These are phyloP conservation scores for Netelia melanura DNA, from an alignment of 2,888 invertebrate species.

Conservation along the genomic window DNA sequence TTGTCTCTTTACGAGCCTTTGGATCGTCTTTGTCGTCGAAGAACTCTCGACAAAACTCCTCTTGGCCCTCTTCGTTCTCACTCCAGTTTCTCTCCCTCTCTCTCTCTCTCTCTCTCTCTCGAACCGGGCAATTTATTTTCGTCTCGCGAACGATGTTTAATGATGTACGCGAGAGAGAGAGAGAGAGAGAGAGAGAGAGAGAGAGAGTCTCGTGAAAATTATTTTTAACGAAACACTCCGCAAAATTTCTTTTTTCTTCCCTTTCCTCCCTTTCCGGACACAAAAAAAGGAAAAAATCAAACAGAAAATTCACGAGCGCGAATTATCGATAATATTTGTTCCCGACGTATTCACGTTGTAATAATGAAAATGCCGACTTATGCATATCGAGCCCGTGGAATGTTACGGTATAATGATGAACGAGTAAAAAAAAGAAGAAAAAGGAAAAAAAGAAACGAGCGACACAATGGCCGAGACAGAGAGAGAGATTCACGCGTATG, in stretches of 20 bases:
- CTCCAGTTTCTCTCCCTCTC: slow-evolving; percentile 47
- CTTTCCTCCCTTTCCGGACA: neutral
- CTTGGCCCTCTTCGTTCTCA: slow-evolving; percentile 40
- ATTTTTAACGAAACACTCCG: slow-evolving; percentile 62
- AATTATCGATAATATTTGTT: slow-evolving; percentile 4
- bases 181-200: slow-evolving; percentile 39
- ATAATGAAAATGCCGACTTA: slow-evolving; percentile 4
- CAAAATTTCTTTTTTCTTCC: slow-evolving; percentile 13
- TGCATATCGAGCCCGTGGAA: slow-evolving; percentile 17
- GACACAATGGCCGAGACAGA: slow-evolving; percentile 34
- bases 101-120: slow-evolving; percentile 28
- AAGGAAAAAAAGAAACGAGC: neutral
- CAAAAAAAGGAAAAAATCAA: slow-evolving; percentile 1
- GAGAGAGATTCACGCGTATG: neutral
- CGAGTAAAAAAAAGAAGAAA: slow-evolving; percentile 12
- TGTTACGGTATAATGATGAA: slow-evolving; percentile 64
- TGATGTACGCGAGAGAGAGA: slow-evolving; percentile 71
- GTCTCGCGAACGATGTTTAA: slow-evolving; percentile 73
- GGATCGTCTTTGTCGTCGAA: slow-evolving; percentile 65
- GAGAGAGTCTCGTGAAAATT: slow-evolving; percentile 63
- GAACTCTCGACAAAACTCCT: slow-evolving; percentile 38
- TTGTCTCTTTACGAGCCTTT: slow-evolving; percentile 33
- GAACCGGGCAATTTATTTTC: slow-evolving; percentile 73
- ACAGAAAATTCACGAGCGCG: neutral
- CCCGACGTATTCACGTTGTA: neutral